These are phyloP conservation scores for Malthinus seriepunctatus DNA, from an alignment of 2,888 invertebrate genomes.

Conservation along the genomic window DNA sequence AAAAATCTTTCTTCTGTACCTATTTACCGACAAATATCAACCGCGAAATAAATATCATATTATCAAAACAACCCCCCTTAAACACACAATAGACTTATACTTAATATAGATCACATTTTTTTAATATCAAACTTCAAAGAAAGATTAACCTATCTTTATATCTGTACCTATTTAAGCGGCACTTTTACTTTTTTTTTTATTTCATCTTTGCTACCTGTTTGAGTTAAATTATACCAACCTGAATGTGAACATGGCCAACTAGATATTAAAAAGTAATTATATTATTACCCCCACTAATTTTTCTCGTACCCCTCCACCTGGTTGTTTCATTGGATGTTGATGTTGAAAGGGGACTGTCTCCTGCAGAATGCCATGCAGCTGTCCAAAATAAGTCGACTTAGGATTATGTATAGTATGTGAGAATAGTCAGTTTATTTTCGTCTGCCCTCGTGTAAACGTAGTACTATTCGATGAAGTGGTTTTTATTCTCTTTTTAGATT, in stretches of 20 bases:
- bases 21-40: conserved; percentile 28
- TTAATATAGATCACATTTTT: conserved; percentile 9
- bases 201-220: conserved; percentile 16
- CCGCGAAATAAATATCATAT: conserved; percentile 22
- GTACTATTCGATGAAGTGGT: not conserved
- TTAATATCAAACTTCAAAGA: conserved; percentile 15
- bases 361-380: conserved; percentile 42
- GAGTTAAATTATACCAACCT: conserved; percentile 31
- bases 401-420: conserved; percentile 14
- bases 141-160: conserved; percentile 22
- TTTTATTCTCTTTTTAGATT: not conserved
- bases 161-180: conserved; percentile 6
- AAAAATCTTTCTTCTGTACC: conserved; percentile 16
- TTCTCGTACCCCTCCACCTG: conserved; percentile 32
- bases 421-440: conserved; percentile 32
- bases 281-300: conserved; percentile 52
- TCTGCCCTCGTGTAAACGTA: conserved; percentile 18
- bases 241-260: conserved; percentile 49
- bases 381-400: conserved; percentile 45
- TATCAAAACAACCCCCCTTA: conserved; percentile 18
- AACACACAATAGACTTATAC: conserved; percentile 15
- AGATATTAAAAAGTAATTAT: conserved; percentile 56
- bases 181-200: conserved; percentile 6
- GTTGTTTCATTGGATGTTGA: conserved; percentile 43
- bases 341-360: conserved; percentile 36